Evolutionary conservation across 1,140 invertebrate species (phyloP), one percentile per base, ranked within the genome.

Genomic region (Temnothorax nylanderi): DNA sequence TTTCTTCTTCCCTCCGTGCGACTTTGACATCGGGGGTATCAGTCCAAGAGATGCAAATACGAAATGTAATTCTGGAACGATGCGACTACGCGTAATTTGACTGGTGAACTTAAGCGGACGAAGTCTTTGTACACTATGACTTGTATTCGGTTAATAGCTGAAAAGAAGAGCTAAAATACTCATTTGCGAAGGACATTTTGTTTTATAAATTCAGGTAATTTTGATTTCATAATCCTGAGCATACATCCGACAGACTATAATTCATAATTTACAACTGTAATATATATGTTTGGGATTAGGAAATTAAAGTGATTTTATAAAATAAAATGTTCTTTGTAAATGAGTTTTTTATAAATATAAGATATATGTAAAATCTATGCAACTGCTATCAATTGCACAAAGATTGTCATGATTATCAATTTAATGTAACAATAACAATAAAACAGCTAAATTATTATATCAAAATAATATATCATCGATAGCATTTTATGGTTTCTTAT

Each of bases 41-140:
- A 82, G 32, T 16, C 49, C n/a, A 7, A 71, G 13, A 69, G 44
- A 86, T 81, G 75, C 64, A 81, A 69, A 65, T 47, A n/a, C 4
- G 2, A 10, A 54, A 37, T 72, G 32, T 44, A 75, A 75, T 34
- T 76, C 10, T 47, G 51, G 51, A 60, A 58, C 37, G 37, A 44
- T 47, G 26, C 21, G 34, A 67, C 44, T 47, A 21, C 3, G 62
- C 18, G 26, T 37, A 34, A 37, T 51, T 78, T 69, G 47, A 67
- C 16, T 34, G 21, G 13, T 21, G 37, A 32, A 69, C 41, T 56
- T 41, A 44, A 32, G 8, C 3, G 5, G 21, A 81, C 11, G 1
- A 56, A 47, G 6, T 41, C 10, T 37, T 11, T 3, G 34, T 26
- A 11, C 0, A 64, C 6, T 11, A 5, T 13, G 1, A 18, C 5